Conservation (phyloP, 2,797 vertebrate genomes). For the Calcarius lapponicus region DNA sequence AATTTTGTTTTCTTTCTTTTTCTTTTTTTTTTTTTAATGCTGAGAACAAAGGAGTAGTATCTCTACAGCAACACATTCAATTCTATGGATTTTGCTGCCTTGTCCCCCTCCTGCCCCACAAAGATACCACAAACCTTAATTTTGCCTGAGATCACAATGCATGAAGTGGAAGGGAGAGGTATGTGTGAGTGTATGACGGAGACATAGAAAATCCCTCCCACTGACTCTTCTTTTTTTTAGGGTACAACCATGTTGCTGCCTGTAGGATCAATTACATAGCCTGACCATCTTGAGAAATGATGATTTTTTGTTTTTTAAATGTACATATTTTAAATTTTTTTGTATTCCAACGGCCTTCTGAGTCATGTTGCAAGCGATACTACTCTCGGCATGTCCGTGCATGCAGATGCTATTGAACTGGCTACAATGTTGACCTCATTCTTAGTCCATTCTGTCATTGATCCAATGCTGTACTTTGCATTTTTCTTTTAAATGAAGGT, state of each 20-base stretch:
- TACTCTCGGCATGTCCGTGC: conserved; percentile 88
- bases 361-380: conserved; percentile 79
- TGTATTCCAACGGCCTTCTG: conserved; percentile 46
- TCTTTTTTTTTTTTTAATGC: not conserved
- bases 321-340: conserved; percentile 2
- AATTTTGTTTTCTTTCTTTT: not conserved
- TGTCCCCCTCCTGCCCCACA: not conserved
- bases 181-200: not conserved
- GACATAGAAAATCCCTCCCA: conserved; percentile 11
- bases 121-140: conserved; percentile 71
- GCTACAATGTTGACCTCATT: conserved; percentile 78
- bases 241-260: conserved; percentile 43
- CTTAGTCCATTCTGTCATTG: conserved; percentile 80
- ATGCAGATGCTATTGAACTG: conserved; percentile 83
- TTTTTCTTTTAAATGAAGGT: conserved; percentile 91
- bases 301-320: not conserved
- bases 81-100: conserved; percentile 19
- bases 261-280: conserved; percentile 50
- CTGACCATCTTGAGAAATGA: conserved; percentile 18
- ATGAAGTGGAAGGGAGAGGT: conserved; percentile 32
- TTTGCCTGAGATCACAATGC: conserved; percentile 62
- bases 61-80: conserved; percentile 80
- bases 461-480: conserved; percentile 89
- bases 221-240: conserved; percentile 46
- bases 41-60: conserved; percentile 79